These are phyloP conservation scores for Melanerpes formicivorus DNA, from an alignment of 2,113 vertebrate genomes.

Conservation along the genomic window DNA sequence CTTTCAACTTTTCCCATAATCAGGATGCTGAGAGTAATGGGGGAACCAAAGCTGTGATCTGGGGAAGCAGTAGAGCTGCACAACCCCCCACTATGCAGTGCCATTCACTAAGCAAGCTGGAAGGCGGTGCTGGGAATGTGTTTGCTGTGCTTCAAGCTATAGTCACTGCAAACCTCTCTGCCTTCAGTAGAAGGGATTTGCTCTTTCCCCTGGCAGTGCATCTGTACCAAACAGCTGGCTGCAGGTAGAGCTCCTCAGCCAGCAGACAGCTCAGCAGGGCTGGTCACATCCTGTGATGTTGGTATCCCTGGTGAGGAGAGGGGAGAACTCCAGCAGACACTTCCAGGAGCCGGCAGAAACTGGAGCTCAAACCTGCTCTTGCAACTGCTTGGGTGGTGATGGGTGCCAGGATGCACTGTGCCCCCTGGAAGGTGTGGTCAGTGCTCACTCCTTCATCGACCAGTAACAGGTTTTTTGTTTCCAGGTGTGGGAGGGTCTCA, in stretches of 20 bases:
- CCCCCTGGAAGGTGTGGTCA: not conserved
- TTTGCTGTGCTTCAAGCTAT: not conserved
- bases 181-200: not conserved
- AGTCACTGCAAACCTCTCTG: not conserved
- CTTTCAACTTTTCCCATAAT: not conserved
- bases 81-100: not conserved
- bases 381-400: not conserved
- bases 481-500: constrained; percentile 94
- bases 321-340: not conserved
- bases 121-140: not conserved
- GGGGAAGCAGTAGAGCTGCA: not conserved
- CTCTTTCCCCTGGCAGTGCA: not conserved
- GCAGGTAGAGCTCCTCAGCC: not conserved
- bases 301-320: not conserved
- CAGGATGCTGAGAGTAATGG: not conserved
- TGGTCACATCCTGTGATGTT: not conserved
- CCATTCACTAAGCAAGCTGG: not conserved
- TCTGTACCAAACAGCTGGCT: not conserved
- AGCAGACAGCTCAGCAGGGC: not conserved
- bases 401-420: not conserved
- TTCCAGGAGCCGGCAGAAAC: not conserved
- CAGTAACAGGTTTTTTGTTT: not conserved
- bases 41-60: not conserved
- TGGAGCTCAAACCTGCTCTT: not conserved
- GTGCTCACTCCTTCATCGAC: not conserved